Evolutionary conservation across 2,797 vertebrate genomes (phyloP), one percentile per base, ranked within the genome.

Genomic region (Spinus olivaceus): DNA sequence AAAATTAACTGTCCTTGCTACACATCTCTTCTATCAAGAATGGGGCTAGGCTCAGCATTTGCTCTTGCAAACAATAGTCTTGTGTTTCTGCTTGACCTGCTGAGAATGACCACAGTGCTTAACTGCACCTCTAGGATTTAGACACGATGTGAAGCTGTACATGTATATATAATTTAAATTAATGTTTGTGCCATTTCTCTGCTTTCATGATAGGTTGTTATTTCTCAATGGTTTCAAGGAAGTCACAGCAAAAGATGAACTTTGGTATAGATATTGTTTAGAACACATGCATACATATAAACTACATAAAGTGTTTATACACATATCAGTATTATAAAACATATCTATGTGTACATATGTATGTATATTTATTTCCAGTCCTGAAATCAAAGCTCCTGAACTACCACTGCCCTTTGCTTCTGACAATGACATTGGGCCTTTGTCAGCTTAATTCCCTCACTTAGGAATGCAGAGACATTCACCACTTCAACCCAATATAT

Each of bases 101-200:
- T 42, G 53, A 80, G 11, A 22, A 27, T 6, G 16, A 49, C 4
- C 63, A 46, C 37, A 44, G 15, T 20, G 12, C 9, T 53, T 50
- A 67, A 50, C 14, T 46, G 41, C 44, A 63, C 17, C n/a, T 66
- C 27, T 0, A 1, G 41, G 60, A 73, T 56, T 70, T 42, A 64
- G 41, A 50, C 21, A 28, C 0, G 0, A n/a, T n/a, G 10, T 19
- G 32, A 94, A 85, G 12, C 22, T 66, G 12, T 56, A 51, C 0
- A 0, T 32, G 27, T 10, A 44, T 4, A 14, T 30, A 18, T 25
- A 79, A 69, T 12, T 66, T 51, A 6, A 10, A 33, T 17, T 9
- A 33, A 39, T 77, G 11, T 44, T 57, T 56, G 21, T 57, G 54
- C 10, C 17, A n/a, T 89, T 73, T 67, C 30, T 73, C 39, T 67